Base-by-base conservation (phyloP, 2,888 invertebrate genomes). In the Pardosa pseudoannulata region DNA sequence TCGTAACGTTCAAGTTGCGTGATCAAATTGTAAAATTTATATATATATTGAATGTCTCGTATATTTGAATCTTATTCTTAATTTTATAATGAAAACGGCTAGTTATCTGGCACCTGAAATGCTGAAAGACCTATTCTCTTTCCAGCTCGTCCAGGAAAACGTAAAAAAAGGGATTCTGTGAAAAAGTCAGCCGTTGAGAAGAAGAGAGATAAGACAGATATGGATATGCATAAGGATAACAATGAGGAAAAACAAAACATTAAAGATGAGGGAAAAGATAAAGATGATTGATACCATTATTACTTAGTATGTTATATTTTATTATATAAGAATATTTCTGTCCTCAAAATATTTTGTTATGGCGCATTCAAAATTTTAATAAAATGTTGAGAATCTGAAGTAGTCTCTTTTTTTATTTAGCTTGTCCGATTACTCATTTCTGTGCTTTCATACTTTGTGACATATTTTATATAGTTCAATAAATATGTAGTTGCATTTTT, bases 41-140 rank as follows among this genome's bases (percentile, higher is more conserved):
- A 62, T 28, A 9, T 62, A 62, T 28, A 28, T 62, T 3, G 7
- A 62, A 7, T 27, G 6, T 19, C 27, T 62, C 16, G 23, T 27
- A 27, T 62, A 7, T 62, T 62, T 36, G 36, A 36, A 36, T 36
- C 36, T 36, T 36, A 36, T 36, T 36, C 36, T 36, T 7, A 36
- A 28, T 27, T 28, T 62, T 62, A 27, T 28, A 62, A 5, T 7
- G 9, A 5, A 23, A 27, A 7, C 62, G 23, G 62, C n/a, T n/a
- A n/a, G n/a, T 50, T 68, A 41, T 70, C 39, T 41, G 16, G 70
- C 70, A 27, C 23, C 19, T 16, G 11, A 70, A 41, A 28, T 85
- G 83, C 83, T 85, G 83, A 85, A 85, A 78, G 83, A 73, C 72
- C 64, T 85, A 62, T 85, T 85, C 50, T 85, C 73, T 85, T 85